Percentiles rank a stretch among this genome's conserved stretches.
Conservation (phyloP, 2,113 vertebrate genomes). For the Daubentonia madagascariensis region DNA sequence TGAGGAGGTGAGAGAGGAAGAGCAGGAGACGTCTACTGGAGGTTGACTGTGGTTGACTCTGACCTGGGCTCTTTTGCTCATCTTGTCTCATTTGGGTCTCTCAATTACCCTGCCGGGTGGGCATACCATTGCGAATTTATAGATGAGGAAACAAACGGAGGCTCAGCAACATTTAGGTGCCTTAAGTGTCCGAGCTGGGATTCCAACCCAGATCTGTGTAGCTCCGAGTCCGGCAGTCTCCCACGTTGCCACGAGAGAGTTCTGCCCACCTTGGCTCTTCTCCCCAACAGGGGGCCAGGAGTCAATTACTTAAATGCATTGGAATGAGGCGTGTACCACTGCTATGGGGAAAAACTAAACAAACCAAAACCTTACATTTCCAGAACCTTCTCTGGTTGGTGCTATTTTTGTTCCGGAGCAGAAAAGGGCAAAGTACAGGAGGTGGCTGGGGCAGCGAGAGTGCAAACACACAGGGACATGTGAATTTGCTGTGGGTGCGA, state of each 20-base stretch:
- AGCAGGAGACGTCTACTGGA: background rate
- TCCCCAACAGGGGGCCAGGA: background rate
- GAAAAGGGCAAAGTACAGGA: background rate
- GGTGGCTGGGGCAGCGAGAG: background rate
- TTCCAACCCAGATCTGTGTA: background rate
- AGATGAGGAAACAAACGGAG: background rate
- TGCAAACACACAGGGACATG: background rate
- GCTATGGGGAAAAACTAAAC: background rate
- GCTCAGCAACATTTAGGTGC: background rate
- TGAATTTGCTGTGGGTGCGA: background rate
- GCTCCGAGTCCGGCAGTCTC: background rate
- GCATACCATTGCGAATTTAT: background rate
- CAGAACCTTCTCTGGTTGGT: slow-evolving; percentile 18
- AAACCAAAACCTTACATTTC: background rate
- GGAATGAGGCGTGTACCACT: background rate
- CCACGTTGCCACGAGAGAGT: background rate
- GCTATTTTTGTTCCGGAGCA: background rate
- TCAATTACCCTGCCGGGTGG: background rate
- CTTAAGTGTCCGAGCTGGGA: background rate
- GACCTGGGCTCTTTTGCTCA: background rate
- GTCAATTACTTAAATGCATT: background rate
- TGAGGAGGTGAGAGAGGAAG: background rate
- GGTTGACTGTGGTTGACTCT: background rate
- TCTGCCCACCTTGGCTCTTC: background rate
- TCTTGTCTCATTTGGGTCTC: background rate